Conservation (phyloP, 2,888 invertebrate species). For the Perizoma flavofasciatum region DNA sequence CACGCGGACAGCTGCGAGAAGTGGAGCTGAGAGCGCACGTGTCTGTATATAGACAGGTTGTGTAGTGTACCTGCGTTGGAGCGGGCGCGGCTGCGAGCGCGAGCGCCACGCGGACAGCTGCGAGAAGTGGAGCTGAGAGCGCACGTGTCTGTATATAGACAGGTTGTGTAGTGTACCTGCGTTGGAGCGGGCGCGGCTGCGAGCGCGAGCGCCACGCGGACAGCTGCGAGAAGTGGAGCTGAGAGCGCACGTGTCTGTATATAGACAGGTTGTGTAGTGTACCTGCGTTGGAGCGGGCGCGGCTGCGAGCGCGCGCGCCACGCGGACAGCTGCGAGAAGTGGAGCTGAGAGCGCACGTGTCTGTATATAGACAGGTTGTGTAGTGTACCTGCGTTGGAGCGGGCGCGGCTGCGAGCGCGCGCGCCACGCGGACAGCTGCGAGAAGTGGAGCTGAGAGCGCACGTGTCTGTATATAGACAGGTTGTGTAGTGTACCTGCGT, state of each 20-base stretch:
- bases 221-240: conserved; percentile 98
- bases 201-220: conserved; percentile 92
- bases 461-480: too few species aligned
- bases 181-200: conserved; percentile 39
- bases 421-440: conserved; percentile 97
- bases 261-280: conserved; percentile 21
- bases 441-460: conserved; percentile 97
- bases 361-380: too few species aligned
- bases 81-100: conserved; percentile 43
- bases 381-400: conserved; percentile 44
- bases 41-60: too few species aligned
- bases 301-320: conserved; percentile 87
- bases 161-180: conserved; percentile 33
- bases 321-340: conserved; percentile 98
- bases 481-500: conserved; percentile 35
- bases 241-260: conserved; percentile 95
- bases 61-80: conserved; percentile 42
- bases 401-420: conserved; percentile 58
- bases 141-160: too few species aligned
- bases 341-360: conserved; percentile 96
- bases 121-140: conserved; percentile 98
- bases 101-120: conserved; percentile 97
- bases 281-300: conserved; percentile 42
- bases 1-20: conserved; percentile 98
- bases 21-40: conserved; percentile 96